Evolutionary conservation across 2,888 invertebrate species (phyloP), one percentile per base, ranked within the genome.

Genomic region (Ypsolopha sequella): DNA sequence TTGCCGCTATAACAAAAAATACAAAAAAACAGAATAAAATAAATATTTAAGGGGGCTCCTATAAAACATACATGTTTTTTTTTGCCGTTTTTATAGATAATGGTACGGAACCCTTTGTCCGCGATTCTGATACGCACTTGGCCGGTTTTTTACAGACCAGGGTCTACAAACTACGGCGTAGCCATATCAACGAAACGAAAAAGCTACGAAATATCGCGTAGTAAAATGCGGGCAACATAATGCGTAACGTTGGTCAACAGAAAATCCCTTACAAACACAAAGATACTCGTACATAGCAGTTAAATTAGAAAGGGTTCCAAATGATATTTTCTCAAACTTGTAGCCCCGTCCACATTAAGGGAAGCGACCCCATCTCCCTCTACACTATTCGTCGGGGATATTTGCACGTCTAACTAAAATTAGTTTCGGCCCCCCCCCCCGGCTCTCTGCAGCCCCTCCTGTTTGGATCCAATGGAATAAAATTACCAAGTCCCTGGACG

Each of bases 321-420:
- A 43, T 8, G 8, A 8, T 14, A 43, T 43, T 43, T 13, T 43
- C 43, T 43, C 43, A 43, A 9, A 43, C 24, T 9, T 43, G 7
- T 43, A 43, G 8, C 43, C 24, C 2, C 4, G 24, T 24, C 24
- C 24, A 24, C 24, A 24, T 24, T 24, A 24, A 24, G 24, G 14
- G 43, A 6, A 14, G 11, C 43, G 14, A 14, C 43, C 43, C 43
- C 13, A 43, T 24, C 24, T 24, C 24, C 24, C 24, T n/a, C n/a
- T 24, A 24, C 24, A 43, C 43, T 43, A 43, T 43, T 9, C 6
- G 24, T 11, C 43, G 43, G 4, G 13, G 43, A 43, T 43, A 43
- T 43, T 43, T 43, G 43, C 43, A 43, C 43, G 13, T 11, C 43
- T 36, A 38, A 43, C 50, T 50, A 13, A 50, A 50, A 50, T 50